phyloP scores from a whole-genome alignment of 2,888 invertebrate species.

The Nomada fabriciana region DNA sequence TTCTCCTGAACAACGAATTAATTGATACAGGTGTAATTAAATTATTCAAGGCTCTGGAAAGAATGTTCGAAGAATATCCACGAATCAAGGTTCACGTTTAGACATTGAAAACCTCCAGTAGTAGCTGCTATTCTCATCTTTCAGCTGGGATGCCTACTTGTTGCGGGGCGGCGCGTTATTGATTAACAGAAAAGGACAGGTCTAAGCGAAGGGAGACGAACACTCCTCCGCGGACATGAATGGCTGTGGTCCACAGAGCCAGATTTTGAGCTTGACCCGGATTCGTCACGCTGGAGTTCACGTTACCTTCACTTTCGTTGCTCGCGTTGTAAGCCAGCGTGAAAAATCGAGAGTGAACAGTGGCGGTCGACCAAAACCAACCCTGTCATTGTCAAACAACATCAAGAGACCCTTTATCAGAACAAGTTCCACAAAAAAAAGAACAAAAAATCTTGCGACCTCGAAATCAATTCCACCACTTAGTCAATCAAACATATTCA shows the following conservation, averaged over 20 bases:
- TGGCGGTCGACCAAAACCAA: background rate
- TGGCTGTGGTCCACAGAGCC: constrained; percentile 72
- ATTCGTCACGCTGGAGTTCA: constrained; percentile 64
- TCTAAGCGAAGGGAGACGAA: constrained; percentile 53
- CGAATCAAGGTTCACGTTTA: background rate
- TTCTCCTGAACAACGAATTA: background rate
- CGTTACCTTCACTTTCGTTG: constrained; percentile 69
- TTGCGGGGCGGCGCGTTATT: constrained; percentile 77
- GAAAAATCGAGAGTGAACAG: constrained; percentile 46
- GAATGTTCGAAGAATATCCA: background rate
- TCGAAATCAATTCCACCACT: background rate
- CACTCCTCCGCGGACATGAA: constrained; percentile 76
- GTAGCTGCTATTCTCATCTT: constrained; percentile 28
- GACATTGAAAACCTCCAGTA: background rate
- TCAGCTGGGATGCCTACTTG: constrained; percentile 73
- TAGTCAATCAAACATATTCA: no score
- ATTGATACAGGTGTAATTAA: background rate
- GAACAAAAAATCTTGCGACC: background rate
- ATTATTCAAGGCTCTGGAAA: background rate
- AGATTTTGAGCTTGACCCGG: constrained; percentile 79
- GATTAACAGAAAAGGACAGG: constrained; percentile 71
- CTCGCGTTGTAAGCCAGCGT: constrained; percentile 47
- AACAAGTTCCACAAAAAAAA: background rate
- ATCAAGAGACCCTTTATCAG: background rate
- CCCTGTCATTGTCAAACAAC: background rate